Base-by-base conservation (phyloP, 2,888 invertebrate species). In the Trissonchulus latispiculum region DNA sequence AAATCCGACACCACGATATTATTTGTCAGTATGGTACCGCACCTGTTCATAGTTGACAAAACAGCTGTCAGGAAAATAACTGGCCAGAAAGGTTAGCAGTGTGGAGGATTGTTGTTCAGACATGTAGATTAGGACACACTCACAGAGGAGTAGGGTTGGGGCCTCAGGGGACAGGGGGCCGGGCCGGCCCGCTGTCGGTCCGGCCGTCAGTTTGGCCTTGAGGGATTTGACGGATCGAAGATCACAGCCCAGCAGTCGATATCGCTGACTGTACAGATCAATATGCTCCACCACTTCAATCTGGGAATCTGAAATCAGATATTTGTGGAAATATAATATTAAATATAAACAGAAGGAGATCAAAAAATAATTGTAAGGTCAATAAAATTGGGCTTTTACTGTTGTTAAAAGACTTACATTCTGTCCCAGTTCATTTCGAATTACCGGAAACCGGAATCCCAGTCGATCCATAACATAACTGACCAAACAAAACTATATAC, bases 61-160 rank as follows among this genome's bases (percentile, higher is more conserved):
- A 78, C 91, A 88, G 76, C 90, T 88, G 74, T 90, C 89, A 76
- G 88, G 86, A 84, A 96, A 95, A 79, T 89, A 88, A 72, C 87
- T 87, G 1, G 92, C 88, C 75, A 96, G 88, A 89, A 91, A 91
- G 76, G 88, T 87, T 72, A 99, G 87, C 78, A 99, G 86, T 80
- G 88, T 88, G 76, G 88, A 88, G 48, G 84, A 83, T 62, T 80
- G 77, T 1, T 80, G 77, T 74, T 89, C 88, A 81, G 93, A 92
- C 85, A 97, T 90, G 85, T 99, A 99, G 77, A 97, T 94, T 74
- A 99, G 88, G 79, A 99, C 97, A 86, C 99, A 99, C 87, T 97
- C 96, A 69, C 95, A 90, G 77, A 99, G 87, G 85, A 97, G 90
- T 79, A 97, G 88, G 64, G 97, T 94, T 71, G 95, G 95, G 48